phyloP scores from a whole-genome alignment of 2,113 vertebrate species.

The Lagenorhynchus albirostris region DNA sequence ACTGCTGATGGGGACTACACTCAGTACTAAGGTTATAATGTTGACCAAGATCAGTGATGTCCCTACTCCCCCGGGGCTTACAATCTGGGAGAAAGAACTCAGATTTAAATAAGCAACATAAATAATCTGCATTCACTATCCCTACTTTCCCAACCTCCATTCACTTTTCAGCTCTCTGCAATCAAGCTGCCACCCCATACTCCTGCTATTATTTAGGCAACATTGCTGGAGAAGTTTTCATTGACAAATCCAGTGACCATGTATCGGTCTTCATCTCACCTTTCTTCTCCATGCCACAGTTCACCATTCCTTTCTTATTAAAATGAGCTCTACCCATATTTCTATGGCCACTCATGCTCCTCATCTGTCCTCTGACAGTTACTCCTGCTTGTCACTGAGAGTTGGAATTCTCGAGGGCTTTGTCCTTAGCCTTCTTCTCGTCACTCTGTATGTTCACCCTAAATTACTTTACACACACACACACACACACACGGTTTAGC shows the following conservation, averaged over 20 bases:
- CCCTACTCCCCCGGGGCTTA: background rate
- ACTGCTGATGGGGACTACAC: rapidly evolving
- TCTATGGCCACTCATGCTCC: background rate
- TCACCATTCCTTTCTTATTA: background rate
- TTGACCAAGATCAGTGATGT: background rate
- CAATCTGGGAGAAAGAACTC: background rate
- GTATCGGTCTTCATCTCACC: background rate
- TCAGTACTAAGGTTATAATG: background rate
- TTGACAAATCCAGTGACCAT: background rate
- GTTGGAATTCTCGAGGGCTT: background rate
- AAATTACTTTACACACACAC: background rate
- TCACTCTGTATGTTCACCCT: background rate
- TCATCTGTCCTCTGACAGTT: background rate
- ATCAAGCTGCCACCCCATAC: background rate
- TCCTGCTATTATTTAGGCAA: background rate
- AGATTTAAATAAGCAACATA: background rate
- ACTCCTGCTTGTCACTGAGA: background rate
- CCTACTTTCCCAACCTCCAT: background rate
- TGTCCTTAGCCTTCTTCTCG: background rate
- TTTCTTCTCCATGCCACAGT: background rate
- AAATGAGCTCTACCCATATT: background rate
- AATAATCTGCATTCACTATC: background rate
- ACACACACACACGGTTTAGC: background rate
- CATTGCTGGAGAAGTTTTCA: background rate
- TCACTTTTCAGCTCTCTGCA: background rate